Conservation (phyloP, 2,797 vertebrate species). For the Huso huso region DNA sequence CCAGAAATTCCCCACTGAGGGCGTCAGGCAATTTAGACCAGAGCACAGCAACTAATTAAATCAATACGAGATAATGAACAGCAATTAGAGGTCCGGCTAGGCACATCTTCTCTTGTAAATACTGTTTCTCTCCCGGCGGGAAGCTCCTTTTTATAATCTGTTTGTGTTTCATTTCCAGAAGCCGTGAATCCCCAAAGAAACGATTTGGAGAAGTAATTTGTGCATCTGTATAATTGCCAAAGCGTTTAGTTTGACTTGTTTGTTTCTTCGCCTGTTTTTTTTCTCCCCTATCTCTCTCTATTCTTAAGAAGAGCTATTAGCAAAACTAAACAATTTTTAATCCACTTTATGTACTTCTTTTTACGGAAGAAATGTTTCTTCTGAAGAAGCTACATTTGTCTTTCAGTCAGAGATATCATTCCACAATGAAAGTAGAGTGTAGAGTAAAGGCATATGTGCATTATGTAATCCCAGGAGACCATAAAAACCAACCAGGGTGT, state of each 20-base stretch:
- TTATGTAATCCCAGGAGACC: too few relatives aligned
- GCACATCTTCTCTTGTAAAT: slow-evolving; percentile 78
- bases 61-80: slow-evolving; percentile 97
- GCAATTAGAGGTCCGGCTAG: slow-evolving; percentile 92
- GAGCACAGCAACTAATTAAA: slow-evolving; percentile 92
- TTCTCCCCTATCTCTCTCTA: slow-evolving; percentile 30
- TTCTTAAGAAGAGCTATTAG: slow-evolving; percentile 13
- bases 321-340: not conserved
- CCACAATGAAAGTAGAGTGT: too few relatives aligned
- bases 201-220: slow-evolving; percentile 85
- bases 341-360: too few relatives aligned
- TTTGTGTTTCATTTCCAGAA: slow-evolving; percentile 90
- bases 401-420: too few relatives aligned
- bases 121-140: slow-evolving; percentile 79
- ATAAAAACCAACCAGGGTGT: too few relatives aligned
- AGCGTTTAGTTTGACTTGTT: slow-evolving; percentile 58
- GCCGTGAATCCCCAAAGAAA: slow-evolving; percentile 83
- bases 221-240: slow-evolving; percentile 80
- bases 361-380: too few relatives aligned
- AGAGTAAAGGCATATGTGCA: too few relatives aligned
- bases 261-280: slow-evolving; percentile 46
- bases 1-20: slow-evolving; percentile 57
- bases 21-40: slow-evolving; percentile 76
- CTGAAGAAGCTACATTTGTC: too few relatives aligned
- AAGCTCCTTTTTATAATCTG: slow-evolving; percentile 87